Evolutionary conservation across 2,113 vertebrate genomes (phyloP).

Genomic region (Numida meleagris): DNA sequence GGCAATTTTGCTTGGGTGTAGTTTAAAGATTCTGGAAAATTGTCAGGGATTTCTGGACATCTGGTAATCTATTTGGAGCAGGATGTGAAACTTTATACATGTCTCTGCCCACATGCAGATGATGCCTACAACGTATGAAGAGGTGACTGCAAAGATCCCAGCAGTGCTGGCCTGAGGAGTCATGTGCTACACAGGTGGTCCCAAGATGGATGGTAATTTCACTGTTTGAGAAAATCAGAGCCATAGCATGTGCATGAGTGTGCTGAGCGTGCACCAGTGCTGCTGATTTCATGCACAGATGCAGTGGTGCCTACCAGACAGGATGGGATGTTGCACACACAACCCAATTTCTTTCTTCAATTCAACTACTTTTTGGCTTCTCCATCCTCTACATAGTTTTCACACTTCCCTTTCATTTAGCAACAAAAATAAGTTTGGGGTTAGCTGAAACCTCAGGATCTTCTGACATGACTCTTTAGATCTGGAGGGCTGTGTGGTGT

Average conservation of each 20-base stretch:
- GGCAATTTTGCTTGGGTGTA: slow-evolving; percentile 30
- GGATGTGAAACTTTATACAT: background rate
- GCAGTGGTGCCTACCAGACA: background rate
- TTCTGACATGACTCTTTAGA: background rate
- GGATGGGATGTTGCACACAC: accelerated
- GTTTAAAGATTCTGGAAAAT: background rate
- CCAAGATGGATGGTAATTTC: background rate
- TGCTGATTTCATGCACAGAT: accelerated
- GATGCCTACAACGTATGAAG: slow-evolving; percentile 33
- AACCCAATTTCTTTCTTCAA: background rate
- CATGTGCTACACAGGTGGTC: slow-evolving; percentile 52
- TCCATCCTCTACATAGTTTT: background rate
- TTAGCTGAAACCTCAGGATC: background rate
- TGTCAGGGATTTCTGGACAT: slow-evolving; percentile 54
- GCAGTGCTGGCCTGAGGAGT: background rate
- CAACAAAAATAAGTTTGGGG: accelerated
- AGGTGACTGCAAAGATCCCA: background rate
- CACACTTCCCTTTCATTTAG: background rate
- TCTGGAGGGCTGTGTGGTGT: background rate
- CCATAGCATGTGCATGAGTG: background rate
- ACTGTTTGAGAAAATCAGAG: background rate
- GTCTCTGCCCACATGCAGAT: slow-evolving; percentile 30
- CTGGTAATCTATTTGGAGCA: slow-evolving; percentile 46
- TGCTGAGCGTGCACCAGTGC: background rate
- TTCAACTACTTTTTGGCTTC: background rate